phyloP scores from a whole-genome alignment of 2,797 vertebrate genomes.

The Botia almorhae region DNA sequence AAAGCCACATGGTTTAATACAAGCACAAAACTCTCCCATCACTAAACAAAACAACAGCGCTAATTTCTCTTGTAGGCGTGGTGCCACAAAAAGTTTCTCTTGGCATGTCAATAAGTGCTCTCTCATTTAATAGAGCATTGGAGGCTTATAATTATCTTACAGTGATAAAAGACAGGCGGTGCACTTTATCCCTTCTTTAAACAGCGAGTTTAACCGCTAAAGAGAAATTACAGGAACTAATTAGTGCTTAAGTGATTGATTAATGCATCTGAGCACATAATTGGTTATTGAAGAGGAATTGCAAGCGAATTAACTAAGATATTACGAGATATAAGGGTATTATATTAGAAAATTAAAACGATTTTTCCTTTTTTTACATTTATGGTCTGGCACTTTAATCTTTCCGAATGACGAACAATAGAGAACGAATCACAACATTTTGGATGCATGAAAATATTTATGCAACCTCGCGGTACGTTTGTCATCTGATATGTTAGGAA shows the following conservation, averaged over 20 bases:
- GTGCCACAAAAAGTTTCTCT: conserved; percentile 18
- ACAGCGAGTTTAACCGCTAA: conserved; percentile 12
- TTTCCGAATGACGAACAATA: background rate
- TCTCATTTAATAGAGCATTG: conserved; percentile 36
- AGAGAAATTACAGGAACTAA: conserved; percentile 39
- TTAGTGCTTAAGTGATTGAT: conserved; percentile 39
- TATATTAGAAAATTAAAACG: background rate
- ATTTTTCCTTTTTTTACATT: background rate
- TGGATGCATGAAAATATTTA: background rate
- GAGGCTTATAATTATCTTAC: conserved; percentile 29
- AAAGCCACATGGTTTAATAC: conserved; percentile 19
- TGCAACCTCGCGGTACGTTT: background rate
- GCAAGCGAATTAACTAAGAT: background rate
- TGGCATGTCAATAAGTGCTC: conserved; percentile 8
- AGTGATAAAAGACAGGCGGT: conserved; percentile 33
- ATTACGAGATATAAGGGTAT: conserved; percentile 6
- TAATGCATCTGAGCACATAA: conserved; percentile 34
- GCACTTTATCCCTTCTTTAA: background rate
- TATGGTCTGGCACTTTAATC: background rate
- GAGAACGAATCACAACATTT: background rate
- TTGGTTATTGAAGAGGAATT: conserved; percentile 34
- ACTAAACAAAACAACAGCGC: background rate
- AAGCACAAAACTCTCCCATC: conserved; percentile 6
- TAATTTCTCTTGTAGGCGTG: conserved; percentile 21
- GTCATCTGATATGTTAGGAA: background rate